These are phyloP conservation scores for Apodemus speciosus DNA, from an alignment of 2,113 vertebrate species.

Conservation along the genomic window DNA sequence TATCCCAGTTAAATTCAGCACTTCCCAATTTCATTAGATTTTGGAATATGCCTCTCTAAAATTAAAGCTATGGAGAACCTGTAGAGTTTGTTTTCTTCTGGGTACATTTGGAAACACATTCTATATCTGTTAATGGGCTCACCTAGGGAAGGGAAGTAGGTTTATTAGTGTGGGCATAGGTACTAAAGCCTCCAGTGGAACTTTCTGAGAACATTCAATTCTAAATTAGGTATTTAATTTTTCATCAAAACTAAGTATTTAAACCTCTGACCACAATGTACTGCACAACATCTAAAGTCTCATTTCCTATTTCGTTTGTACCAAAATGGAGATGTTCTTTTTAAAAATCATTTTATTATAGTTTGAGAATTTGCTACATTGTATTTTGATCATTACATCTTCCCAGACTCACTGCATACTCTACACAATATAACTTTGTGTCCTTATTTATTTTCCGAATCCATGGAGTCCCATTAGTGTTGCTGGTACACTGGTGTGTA, in stretches of 20 bases:
- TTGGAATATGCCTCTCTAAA: neutral
- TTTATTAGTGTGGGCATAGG: neutral
- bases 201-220: neutral
- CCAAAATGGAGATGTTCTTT: neutral
- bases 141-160: neutral
- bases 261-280: neutral
- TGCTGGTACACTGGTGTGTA: neutral
- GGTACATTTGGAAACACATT: neutral
- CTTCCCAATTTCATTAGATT: constrained; percentile 18
- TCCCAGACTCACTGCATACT: neutral
- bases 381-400: neutral
- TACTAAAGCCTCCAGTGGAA: neutral
- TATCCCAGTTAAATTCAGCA: constrained; percentile 5
- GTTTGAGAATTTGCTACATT: neutral
- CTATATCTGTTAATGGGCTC: neutral
- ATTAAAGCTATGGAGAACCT: neutral
- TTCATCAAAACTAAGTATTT: neutral
- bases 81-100: neutral
- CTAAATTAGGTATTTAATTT: neutral
- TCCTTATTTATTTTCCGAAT: neutral
- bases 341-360: neutral
- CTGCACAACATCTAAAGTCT: neutral
- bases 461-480: too few species aligned
- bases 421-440: neutral
- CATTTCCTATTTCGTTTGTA: neutral